phyloP scores from a whole-genome alignment of 2,888 invertebrate genomes.

The Cephonodes hylas region DNA sequence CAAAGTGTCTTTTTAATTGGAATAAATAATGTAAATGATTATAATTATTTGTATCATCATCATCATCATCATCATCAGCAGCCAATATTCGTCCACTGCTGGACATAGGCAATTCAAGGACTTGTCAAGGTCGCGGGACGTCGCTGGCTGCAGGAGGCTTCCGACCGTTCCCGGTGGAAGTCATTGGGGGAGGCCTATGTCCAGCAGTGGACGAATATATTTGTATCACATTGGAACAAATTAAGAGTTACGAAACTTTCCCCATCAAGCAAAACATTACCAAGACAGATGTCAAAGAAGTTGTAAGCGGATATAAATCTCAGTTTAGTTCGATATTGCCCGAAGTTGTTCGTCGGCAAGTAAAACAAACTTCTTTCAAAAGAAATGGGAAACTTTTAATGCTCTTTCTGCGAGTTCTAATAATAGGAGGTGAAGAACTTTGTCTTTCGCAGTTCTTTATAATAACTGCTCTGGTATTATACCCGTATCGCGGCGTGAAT shows the following conservation, averaged over 20 bases:
- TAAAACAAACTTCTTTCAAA: conserved; percentile 52
- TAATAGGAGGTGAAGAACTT: conserved; percentile 58
- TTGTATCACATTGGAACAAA: conserved; percentile 27
- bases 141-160: too few species aligned
- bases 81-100: too few species aligned
- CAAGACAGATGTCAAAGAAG: conserved; percentile 59
- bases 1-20: too few species aligned
- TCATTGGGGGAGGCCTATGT: too few species aligned
- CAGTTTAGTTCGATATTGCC: conserved; percentile 63
- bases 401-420: conserved; percentile 62
- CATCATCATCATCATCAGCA: too few species aligned
- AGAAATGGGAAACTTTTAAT: conserved; percentile 70
- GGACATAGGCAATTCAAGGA: too few species aligned
- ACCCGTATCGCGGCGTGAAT: conserved; percentile 3
- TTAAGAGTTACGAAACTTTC: conserved; percentile 44
- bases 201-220: too few species aligned
- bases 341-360: conserved; percentile 48
- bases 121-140: too few species aligned
- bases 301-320: conserved; percentile 68
- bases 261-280: conserved; percentile 54
- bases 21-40: too few species aligned
- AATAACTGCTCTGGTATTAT: conserved; percentile 18
- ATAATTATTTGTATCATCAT: too few species aligned
- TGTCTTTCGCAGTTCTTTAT: conserved; percentile 43
- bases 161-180: too few species aligned